Evolutionary conservation across 2,888 invertebrate species (phyloP).

Genomic region (Adelognathus sp.): DNA sequence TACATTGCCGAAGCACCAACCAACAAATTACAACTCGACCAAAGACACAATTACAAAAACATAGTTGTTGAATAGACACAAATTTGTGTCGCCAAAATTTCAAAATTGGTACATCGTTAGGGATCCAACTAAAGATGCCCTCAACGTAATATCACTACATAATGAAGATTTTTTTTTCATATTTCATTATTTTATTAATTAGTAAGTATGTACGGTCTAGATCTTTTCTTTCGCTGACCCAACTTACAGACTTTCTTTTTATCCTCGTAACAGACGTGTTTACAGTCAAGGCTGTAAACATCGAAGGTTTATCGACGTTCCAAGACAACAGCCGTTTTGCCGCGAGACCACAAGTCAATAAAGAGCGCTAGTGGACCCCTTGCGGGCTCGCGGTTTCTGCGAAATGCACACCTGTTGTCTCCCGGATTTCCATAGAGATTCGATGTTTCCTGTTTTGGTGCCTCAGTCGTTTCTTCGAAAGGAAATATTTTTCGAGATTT

Average conservation of each 20-base stretch:
- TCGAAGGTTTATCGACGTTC: background rate
- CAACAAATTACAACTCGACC: too few species aligned
- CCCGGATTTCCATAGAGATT: background rate
- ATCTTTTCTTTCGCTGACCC: background rate
- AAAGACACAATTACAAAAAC: too few species aligned
- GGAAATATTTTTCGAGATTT: background rate
- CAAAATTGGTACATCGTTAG: too few species aligned
- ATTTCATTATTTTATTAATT: background rate
- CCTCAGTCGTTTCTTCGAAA: background rate
- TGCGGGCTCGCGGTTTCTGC: background rate
- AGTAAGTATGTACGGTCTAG: background rate
- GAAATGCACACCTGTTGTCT: background rate
- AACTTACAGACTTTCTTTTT: background rate
- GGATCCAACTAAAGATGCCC: too few species aligned
- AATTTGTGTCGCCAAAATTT: too few species aligned
- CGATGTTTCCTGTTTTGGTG: background rate
- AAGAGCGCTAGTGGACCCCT: background rate
- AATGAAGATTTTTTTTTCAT: background rate
- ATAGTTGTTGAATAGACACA: too few species aligned
- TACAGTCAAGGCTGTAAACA: background rate
- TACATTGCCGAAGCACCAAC: too few species aligned
- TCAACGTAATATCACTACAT: too few species aligned
- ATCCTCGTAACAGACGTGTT: background rate
- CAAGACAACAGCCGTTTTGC: background rate
- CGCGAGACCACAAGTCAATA: background rate